Base-by-base conservation (phyloP, 2,888 invertebrate genomes). In the Mamestra brassicae region DNA sequence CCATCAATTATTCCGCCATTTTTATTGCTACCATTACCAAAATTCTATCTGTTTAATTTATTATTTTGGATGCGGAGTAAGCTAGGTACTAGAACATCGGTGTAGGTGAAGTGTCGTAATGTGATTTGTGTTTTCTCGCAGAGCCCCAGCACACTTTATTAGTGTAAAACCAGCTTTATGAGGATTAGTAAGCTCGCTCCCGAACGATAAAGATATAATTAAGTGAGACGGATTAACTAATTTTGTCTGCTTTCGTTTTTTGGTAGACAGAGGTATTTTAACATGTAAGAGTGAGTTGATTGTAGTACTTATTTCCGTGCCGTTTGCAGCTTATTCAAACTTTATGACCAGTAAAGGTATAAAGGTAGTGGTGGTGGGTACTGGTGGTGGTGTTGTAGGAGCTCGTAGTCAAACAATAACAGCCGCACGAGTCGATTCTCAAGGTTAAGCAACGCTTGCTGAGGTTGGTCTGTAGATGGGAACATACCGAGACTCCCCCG, bases 171-270 rank as follows among this genome's bases (percentile, higher is more conserved):
- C 10, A 75, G 10, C 68, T 15, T 85, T 52, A 17, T 36, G 11
- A 50, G 85, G 79, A 81, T 84, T 79, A 76, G 70, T 68, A 70
- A 72, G 77, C 66, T 66, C 68, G 69, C 82, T 70, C 66, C 60
- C 50, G 47, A 71, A 78, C 77, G 82, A 84, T 86, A 76, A 84
- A 82, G 72, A 86, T 84, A 84, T 86, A 86, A 85, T 86, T 85
- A 86, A 86, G 79, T 80, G 76, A 66, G 87, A 84, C 68, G 57
- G 71, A 85, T 84, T 76, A 79, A 67, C 79, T 73, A 71, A 81
- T 85, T 81, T 71, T 52, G 64, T 68, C 67, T 55, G 60, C 34
- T 71, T 66, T 55, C 61, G 52, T 73, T 72, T 74, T 81, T 71
- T 38, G 17, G 62, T 54, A 62, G 55, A 55, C n/a, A 8, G 45